phyloP scores from a whole-genome alignment of 2,113 vertebrate genomes.

The human region GRCh38 chrX:89535001-89535500 shows the following conservation, averaged over 20 bases:
- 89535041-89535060: background rate
- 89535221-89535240: background rate
- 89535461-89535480: background rate
- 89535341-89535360: background rate
- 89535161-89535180: background rate
- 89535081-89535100: background rate
- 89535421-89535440: background rate
- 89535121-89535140: too few species aligned
- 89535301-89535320: background rate
- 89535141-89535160: background rate
- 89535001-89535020: background rate
- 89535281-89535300: background rate
- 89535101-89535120: background rate
- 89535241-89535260: background rate
- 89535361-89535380: background rate
- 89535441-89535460: background rate
- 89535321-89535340: background rate
- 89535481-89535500: background rate
- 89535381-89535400: background rate
- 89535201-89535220: background rate
- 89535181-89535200: background rate
- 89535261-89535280: too few species aligned
- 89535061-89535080: background rate
- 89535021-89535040: background rate
- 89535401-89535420: background rate